phyloP scores from a whole-genome alignment of 2,888 invertebrate species.

The Dyspetes luteomarginatus region DNA sequence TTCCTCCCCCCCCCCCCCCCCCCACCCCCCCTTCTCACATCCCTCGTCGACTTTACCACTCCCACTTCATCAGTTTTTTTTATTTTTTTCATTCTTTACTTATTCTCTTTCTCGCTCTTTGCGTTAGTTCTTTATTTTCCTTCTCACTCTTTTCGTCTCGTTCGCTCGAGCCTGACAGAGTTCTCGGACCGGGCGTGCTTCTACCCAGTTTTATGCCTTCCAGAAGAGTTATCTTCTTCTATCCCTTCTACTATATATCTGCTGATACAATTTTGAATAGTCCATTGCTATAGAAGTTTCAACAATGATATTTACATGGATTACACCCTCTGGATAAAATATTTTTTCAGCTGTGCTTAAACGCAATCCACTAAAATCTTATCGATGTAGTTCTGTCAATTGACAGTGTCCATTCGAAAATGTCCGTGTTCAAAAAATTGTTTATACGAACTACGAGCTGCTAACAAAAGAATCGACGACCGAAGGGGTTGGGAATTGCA shows the following conservation, averaged over 20 bases:
- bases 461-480: too few relatives aligned
- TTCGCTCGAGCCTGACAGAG: slow-evolving; percentile 54
- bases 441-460: too few relatives aligned
- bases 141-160: slow-evolving; percentile 20
- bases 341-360: neutral
- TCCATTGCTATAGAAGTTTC: neutral
- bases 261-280: neutral
- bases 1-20: slow-evolving; percentile 73
- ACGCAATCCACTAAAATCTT: too few relatives aligned
- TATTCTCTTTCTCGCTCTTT: slow-evolving; percentile 24
- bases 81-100: slow-evolving; percentile 7
- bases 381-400: too few relatives aligned
- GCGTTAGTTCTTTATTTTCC: slow-evolving; percentile 22
- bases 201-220: slow-evolving; percentile 39
- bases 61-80: slow-evolving; percentile 39
- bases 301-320: neutral
- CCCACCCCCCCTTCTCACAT: slow-evolving; percentile 61
- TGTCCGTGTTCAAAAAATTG: too few relatives aligned
- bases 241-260: neutral
- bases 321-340: too few relatives aligned
- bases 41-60: slow-evolving; percentile 38
- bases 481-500: too few relatives aligned
- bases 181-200: slow-evolving; percentile 46
- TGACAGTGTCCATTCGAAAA: too few relatives aligned
- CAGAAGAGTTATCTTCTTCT: slow-evolving; percentile 26